Percentiles rank a stretch among this genome's conserved stretches.
phyloP scores from a whole-genome alignment of 2,797 vertebrate species.

The Microctenopoma steveboyesi region DNA sequence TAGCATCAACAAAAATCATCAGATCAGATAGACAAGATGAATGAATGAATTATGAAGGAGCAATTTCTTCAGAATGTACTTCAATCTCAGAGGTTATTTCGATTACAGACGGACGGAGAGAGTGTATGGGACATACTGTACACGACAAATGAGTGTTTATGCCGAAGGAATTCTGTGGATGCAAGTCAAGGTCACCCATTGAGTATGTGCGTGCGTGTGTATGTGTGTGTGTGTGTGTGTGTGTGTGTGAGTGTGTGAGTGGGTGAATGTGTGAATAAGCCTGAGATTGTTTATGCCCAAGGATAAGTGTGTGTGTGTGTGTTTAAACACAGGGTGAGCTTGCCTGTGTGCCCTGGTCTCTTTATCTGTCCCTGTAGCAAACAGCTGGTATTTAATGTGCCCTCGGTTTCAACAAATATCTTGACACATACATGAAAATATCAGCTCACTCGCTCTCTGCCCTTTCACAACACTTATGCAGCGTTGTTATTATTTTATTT shows the following conservation, averaged over 20 bases:
- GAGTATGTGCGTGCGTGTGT: slow-evolving; percentile 15
- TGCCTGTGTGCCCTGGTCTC: slow-evolving; percentile 21
- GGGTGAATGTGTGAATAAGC: slow-evolving; percentile 30
- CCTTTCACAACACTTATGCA: not conserved
- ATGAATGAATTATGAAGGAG: slow-evolving; percentile 60
- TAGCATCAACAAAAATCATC: slow-evolving; percentile 45
- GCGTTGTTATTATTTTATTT: no score
- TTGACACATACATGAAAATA: slow-evolving; percentile 19
- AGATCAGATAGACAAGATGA: slow-evolving; percentile 41
- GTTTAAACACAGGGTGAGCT: not conserved
- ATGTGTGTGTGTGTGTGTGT: slow-evolving; percentile 29
- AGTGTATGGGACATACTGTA: slow-evolving; percentile 39
- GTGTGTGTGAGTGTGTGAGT: slow-evolving; percentile 25
- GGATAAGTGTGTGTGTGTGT: slow-evolving; percentile 35
- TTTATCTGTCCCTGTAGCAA: slow-evolving; percentile 37
- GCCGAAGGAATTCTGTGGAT: slow-evolving; percentile 51
- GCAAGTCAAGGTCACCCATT: slow-evolving; percentile 56
- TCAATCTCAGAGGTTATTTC: slow-evolving; percentile 49
- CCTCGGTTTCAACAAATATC: slow-evolving; percentile 30
- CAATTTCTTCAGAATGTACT: slow-evolving; percentile 48
- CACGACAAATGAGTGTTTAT: slow-evolving; percentile 52
- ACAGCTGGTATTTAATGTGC: slow-evolving; percentile 52
- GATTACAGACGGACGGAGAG: slow-evolving; percentile 44
- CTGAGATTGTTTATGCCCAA: slow-evolving; percentile 57
- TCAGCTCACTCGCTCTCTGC: slow-evolving; percentile 16